Conservation (phyloP, 1,140 invertebrate species). For the Laodelphax striatellus region DNA sequence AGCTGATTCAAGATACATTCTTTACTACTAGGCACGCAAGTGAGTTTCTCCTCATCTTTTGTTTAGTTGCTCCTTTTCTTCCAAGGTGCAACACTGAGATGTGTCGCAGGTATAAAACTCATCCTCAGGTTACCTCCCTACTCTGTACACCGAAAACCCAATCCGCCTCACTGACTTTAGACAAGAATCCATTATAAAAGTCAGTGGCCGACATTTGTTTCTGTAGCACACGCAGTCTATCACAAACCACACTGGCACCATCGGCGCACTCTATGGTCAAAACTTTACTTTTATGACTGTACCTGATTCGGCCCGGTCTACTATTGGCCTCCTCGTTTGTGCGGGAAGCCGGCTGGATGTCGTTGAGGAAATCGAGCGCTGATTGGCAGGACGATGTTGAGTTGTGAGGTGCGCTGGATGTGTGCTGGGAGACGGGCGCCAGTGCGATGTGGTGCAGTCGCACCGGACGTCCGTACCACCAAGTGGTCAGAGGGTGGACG, state of each 20-base stretch:
- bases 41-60: too few species aligned
- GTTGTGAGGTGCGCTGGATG: background rate
- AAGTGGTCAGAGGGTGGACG: slow-evolving; percentile 46
- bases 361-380: slow-evolving; percentile 17
- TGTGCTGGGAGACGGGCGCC: background rate
- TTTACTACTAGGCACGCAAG: too few species aligned
- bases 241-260: slow-evolving; percentile 17
- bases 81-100: too few species aligned
- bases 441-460: slow-evolving; percentile 12
- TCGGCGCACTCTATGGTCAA: slow-evolving; percentile 21
- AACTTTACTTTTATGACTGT: slow-evolving; percentile 15
- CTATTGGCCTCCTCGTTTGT: background rate
- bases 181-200: slow-evolving; percentile 26
- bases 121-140: too few species aligned
- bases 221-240: slow-evolving; percentile 15
- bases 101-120: too few species aligned
- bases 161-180: slow-evolving; percentile 14
- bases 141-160: slow-evolving; percentile 10
- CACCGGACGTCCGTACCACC: slow-evolving; percentile 18
- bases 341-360: background rate
- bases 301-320: slow-evolving; percentile 14
- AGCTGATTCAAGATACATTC: too few species aligned
- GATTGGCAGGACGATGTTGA: slow-evolving; percentile 8
- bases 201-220: slow-evolving; percentile 20
- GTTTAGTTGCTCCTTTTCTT: too few species aligned